Conservation (phyloP, 2,888 invertebrate species). For the Sinelater perroti region DNA sequence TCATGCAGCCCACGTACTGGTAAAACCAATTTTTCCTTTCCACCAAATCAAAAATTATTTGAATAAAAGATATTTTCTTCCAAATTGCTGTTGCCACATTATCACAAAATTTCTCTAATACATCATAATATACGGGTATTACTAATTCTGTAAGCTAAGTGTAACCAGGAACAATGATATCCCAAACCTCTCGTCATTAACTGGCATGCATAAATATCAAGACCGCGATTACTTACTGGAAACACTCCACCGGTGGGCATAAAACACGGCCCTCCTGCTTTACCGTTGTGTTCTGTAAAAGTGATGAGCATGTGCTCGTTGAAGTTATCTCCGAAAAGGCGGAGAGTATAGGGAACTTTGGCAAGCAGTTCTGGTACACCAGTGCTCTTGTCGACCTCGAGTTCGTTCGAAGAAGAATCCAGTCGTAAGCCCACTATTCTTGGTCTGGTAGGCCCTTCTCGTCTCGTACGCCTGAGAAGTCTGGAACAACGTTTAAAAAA, state of each 20-base stretch:
- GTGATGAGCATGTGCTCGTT: constrained; percentile 72
- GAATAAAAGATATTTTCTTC: no score
- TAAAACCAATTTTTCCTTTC: no score
- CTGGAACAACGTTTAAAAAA: constrained; percentile 20
- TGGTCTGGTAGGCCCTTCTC: constrained; percentile 7
- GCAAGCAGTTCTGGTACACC: constrained; percentile 77
- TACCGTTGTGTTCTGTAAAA: constrained; percentile 70
- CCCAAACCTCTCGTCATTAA: no score
- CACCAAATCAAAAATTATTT: no score
- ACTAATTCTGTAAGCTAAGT: no score
- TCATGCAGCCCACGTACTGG: no score
- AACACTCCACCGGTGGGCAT: constrained; percentile 64
- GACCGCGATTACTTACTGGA: constrained; percentile 60
- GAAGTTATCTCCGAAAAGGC: constrained; percentile 79
- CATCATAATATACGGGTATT: no score
- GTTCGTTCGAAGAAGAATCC: constrained; percentile 68
- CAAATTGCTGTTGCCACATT: no score
- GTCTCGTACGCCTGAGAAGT: not conserved
- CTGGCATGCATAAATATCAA: no score
- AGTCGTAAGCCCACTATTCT: constrained; percentile 67
- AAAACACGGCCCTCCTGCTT: constrained; percentile 70
- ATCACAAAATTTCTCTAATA: no score
- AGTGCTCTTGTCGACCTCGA: constrained; percentile 60
- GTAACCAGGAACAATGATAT: no score
- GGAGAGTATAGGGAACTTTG: constrained; percentile 67